Base-by-base conservation (phyloP, 35 echinoderm and acorn worm genomes). In the Ophioderma brevispina region DNA sequence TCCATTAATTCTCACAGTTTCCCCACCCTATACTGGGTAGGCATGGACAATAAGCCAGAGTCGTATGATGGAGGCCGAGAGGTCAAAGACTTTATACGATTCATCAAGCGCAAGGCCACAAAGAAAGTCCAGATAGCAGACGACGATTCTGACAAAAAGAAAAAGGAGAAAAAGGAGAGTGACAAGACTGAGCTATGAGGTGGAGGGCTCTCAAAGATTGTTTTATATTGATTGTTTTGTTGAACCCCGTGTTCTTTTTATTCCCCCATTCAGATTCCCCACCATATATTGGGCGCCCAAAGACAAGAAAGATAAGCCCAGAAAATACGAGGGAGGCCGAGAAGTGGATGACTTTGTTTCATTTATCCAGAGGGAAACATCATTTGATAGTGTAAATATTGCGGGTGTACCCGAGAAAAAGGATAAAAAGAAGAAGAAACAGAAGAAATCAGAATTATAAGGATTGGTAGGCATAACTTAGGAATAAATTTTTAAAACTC, bases 1-100 rank as follows among this genome's bases (percentile, higher is more conserved):
- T 4, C 41, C 17, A 46, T 46, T 46, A 46, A 46, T 33, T 80
- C 34, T 52, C 35, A 31, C 83, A 99, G 97, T 35, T 95, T 99
- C 81, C 97, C 97, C 84, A 99, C 97, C 18, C 80, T 99, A 50
- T 99, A 93, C 91, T 99, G 97, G 97, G 97, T 91, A 35, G 59
- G 81, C 19, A 79, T 28, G 32, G 63, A 77, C 64, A 79, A 64
- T 37, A 93, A 94, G 55, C 97, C 97, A n/a, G 87, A 90, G 90
- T 95, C 95, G 55, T 99, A 95, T 37, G 90, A 99, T 56, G 93
- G 93, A 35, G 97, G 97, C 15, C 89, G 97, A 0, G 97, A 99
- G 76, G 94, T 99, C 0, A 35, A 84, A 23, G 97, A 99, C 36
- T 99, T 99, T 41, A 0, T 99, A 4, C 64, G 86, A 36, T 99